Evolutionary conservation across 2,113 vertebrate species (phyloP), one percentile per base, ranked within the genome.

Genomic region (Chamaetylas fuelleborni): DNA sequence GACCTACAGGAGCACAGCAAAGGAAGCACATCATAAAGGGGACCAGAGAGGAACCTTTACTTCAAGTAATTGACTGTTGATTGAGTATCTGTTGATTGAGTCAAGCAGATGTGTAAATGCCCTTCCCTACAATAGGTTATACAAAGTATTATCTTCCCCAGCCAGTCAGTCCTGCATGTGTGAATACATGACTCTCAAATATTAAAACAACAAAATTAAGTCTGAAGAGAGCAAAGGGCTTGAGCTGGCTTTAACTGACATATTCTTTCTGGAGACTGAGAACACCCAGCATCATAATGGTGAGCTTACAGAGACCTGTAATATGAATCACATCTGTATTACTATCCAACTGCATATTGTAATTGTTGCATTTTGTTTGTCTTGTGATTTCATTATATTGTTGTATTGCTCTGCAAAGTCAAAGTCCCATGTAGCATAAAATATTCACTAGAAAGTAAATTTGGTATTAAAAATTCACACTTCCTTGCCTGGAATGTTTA

Each of bases 261-360:
- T 56, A 9, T 40, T 64, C 6, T 43, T 86, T 56, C 17, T 33
- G 12, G 50, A 60, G 15, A 47, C 48, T 62, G 33, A 83, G 9
- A 29, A 61, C 19, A 56, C 5, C 14, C 31, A 71, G 7, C 12
- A 40, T 9, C 0, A 0, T 26, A 48, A 36, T 13, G 11, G 5
- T 18, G n/a, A 71, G 5, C 4, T 67, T 70, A 57, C 23, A 66
- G 14, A 65, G 20, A 73, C 17, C 26, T 69, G 10, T 18, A 64
- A 42, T 8, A 31, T 23, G 13, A 92, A 72, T 38, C 29, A 20
- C 14, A 26, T 42, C 33, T 67, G 5, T 34, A 38, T 33, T 54
- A 14, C 26, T 18, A 57, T 53, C 8, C 42, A 88, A 11, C 6
- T 62, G 9, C 38, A 86, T 12, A 16, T 16, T 76, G 13, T 5